Conservation (phyloP, 2,797 vertebrate genomes). For the Remorina albescens region DNA sequence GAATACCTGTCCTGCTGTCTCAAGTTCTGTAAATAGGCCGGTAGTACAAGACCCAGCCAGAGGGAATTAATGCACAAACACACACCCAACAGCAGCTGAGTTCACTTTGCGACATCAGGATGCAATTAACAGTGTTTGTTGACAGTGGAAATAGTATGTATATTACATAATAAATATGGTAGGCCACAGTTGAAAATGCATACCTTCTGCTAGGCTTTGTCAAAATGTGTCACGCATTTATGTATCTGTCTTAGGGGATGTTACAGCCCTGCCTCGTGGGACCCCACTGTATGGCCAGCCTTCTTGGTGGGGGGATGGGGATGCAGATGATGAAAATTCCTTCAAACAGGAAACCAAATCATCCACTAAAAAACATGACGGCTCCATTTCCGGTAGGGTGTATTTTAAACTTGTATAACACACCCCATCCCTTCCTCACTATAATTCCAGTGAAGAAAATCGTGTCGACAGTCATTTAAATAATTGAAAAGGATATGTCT, state of each 20-base stretch:
- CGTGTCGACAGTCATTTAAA: neutral
- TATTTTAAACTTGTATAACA: neutral
- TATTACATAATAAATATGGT: conserved; percentile 14
- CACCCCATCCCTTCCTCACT: neutral
- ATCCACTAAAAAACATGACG: conserved; percentile 88
- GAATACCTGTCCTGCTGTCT: conserved; percentile 38
- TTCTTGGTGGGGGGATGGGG: conserved; percentile 98
- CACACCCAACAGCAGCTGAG: conserved; percentile 47
- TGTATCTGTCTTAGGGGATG: conserved; percentile 79
- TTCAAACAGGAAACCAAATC: conserved; percentile 90
- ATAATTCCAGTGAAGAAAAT: neutral
- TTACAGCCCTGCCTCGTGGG: conserved; percentile 91
- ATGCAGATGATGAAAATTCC: conserved; percentile 93
- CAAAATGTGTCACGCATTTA: conserved; percentile 31
- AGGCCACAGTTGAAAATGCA: neutral
- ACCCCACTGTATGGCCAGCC: conserved; percentile 97
- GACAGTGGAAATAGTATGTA: neutral
- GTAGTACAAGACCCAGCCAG: conserved; percentile 41
- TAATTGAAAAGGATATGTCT: neutral
- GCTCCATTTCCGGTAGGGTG: conserved; percentile 84
- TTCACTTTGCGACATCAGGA: conserved; percentile 39
- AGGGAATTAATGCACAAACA: conserved; percentile 44
- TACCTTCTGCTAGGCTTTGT: conserved; percentile 11
- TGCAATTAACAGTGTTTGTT: conserved; percentile 20
- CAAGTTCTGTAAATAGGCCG: conserved; percentile 68